A percentile compares a stretch with the other conserved stretches of the same genome.
Evolutionary conservation across 2,888 invertebrate genomes (phyloP).

Genomic region (Diachrysia chrysitis): DNA sequence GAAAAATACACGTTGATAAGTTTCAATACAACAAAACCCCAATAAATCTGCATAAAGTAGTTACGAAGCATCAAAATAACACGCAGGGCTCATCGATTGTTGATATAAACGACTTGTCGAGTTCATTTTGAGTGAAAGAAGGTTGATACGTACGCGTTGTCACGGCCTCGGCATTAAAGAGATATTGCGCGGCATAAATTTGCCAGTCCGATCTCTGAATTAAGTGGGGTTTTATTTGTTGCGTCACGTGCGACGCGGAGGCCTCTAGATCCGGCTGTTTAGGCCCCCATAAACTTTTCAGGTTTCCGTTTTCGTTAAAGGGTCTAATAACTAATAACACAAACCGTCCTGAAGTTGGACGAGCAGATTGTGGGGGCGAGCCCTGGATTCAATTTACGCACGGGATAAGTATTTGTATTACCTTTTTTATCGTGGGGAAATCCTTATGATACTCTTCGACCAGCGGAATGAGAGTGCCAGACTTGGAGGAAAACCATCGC

Average conservation of each 20-base stretch:
- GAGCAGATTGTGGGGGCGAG: slow-evolving; percentile 7
- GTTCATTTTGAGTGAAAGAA: slow-evolving; percentile 71
- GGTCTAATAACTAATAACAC: slow-evolving; percentile 53
- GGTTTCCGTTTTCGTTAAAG: slow-evolving; percentile 58
- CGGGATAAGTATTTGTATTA: neutral
- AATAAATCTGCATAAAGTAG: slow-evolving; percentile 60
- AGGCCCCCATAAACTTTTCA: slow-evolving; percentile 71
- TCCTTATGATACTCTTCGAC: neutral
- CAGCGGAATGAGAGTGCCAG: neutral
- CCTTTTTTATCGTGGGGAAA: slow-evolving; percentile 4
- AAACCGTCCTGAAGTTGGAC: slow-evolving; percentile 16
- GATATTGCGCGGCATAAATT: slow-evolving; percentile 87
- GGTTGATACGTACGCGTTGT: slow-evolving; percentile 85
- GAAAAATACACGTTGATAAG: slow-evolving; percentile 47
- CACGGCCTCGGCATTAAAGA: slow-evolving; percentile 85
- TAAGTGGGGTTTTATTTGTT: slow-evolving; percentile 87
- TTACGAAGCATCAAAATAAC: slow-evolving; percentile 62
- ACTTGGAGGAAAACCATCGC: slow-evolving; percentile 2
- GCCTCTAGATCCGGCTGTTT: slow-evolving; percentile 73
- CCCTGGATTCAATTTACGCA: neutral
- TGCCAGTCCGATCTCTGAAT: slow-evolving; percentile 82
- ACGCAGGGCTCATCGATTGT: slow-evolving; percentile 70
- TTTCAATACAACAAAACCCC: slow-evolving; percentile 50
- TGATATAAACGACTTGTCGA: slow-evolving; percentile 77
- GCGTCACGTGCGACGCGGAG: slow-evolving; percentile 78